Base-by-base conservation (phyloP, 2,113 vertebrate species). In the Camelus dromedarius region DNA sequence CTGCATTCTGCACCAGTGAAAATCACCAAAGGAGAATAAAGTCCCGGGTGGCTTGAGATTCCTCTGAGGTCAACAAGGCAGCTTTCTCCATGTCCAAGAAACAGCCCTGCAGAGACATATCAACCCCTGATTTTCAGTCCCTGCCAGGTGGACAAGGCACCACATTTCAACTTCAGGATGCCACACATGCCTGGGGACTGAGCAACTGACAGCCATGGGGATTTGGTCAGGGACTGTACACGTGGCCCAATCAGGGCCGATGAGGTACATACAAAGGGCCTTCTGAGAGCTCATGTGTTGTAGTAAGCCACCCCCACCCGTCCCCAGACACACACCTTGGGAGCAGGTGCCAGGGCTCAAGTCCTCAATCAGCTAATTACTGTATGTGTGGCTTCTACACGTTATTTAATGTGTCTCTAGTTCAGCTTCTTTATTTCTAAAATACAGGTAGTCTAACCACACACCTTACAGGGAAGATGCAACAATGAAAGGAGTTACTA, bases 181-280 rank as follows among this genome's bases (percentile, higher is more conserved):
- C 13, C 12, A 58, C 16, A 22, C 2, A n/a, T 2, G 15, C 28
- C 24, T 70, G 73, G 35, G 76, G 6, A 16, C 16, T 35, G 4
- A 83, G 3, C 1, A 2, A 22, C 11, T 20, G 1, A 54, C 0
- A 0, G 48, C 24, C 35, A 46, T 1, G 5, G 18, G 2, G 14
- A 66, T 50, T 14, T 50, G 28, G 70, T 72, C 46, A 46, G 50
- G 11, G 32, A 56, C 24, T 75, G 38, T 38, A 0, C 46, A 52
- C 0, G 0, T 11, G 32, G 24, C 46, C 12, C 75, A 9, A 1
- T 69, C 46, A 87, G 52, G 66, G 46, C 9, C 88, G 69, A 15
- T 50, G 32, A 70, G n/a, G 10, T 16, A 42, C 26, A 20, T 8
- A 22, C 18, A n/a, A 28, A 67, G 73, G 26, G 7, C 30, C 7